These are phyloP conservation scores for Bombus huntii DNA, from an alignment of 1,140 invertebrate genomes.

Conservation along the genomic window DNA sequence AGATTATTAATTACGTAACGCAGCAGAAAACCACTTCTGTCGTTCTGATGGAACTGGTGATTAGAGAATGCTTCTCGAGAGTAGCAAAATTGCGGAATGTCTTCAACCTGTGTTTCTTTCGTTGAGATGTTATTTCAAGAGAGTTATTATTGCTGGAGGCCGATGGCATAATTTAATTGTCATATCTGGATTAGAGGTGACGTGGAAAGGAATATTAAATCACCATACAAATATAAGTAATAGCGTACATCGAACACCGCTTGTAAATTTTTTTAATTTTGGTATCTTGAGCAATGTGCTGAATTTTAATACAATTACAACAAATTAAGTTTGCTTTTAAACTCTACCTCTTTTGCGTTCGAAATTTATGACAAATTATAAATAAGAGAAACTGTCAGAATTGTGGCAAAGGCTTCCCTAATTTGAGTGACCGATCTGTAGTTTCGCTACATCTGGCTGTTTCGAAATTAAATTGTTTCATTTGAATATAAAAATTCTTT, in stretches of 20 bases:
- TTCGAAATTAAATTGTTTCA: background rate
- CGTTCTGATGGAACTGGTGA: background rate
- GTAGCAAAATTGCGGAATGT: background rate
- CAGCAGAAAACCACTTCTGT: background rate
- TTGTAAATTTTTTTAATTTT: background rate
- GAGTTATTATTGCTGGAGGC: constrained; percentile 7
- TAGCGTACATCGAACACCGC: no score
- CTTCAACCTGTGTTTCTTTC: background rate
- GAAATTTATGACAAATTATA: background rate
- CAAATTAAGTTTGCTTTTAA: no score
- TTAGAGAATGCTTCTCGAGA: background rate
- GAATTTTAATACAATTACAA: background rate
- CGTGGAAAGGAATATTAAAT: background rate
- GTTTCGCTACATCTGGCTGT: background rate
- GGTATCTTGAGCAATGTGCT: background rate
- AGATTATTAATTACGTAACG: constrained; percentile 11
- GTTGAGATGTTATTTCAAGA: background rate
- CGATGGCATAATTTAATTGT: background rate
- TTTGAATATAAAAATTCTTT: background rate
- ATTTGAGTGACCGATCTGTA: no score
- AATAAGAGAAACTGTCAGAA: background rate
- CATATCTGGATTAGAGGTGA: background rate
- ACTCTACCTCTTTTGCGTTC: background rate
- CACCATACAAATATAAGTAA: background rate
- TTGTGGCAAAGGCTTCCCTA: background rate